Evolutionary conservation across 2,113 vertebrate genomes (phyloP).

Genomic region (Muntiacus muntjak): DNA sequence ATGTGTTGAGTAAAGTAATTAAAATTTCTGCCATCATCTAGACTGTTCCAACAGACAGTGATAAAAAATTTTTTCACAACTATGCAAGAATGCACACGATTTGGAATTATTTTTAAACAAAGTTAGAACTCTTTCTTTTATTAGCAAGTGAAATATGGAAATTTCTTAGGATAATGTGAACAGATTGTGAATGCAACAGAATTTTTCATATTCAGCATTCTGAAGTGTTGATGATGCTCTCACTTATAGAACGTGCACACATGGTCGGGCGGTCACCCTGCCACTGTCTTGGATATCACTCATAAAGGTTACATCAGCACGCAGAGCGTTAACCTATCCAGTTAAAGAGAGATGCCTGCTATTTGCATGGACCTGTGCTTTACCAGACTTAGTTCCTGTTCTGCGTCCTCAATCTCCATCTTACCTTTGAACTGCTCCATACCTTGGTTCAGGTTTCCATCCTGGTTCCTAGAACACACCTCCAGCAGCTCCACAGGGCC

Average conservation of each 20-base stretch:
- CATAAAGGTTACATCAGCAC: neutral
- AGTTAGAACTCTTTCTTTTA: constrained; percentile 2
- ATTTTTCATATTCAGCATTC: neutral
- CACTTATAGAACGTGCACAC: neutral
- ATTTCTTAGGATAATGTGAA: neutral
- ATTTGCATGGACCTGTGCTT: neutral
- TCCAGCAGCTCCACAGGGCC: rapidly evolving
- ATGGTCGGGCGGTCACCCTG: neutral
- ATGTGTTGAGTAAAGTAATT: neutral
- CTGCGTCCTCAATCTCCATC: rapidly evolving
- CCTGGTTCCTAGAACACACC: neutral
- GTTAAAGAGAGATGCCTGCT: neutral
- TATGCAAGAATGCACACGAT: neutral
- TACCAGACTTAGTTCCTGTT: neutral
- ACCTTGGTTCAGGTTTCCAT: neutral
- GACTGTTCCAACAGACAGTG: neutral
- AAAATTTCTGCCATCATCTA: neutral
- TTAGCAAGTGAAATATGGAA: neutral
- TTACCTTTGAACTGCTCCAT: neutral
- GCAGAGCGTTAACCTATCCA: neutral
- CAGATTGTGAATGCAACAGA: neutral
- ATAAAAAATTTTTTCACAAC: neutral
- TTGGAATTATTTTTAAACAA: constrained; percentile 2
- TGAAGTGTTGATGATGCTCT: neutral
- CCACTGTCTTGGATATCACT: neutral